Evolutionary conservation across 2,113 vertebrate species (phyloP).

Genomic region (Sylvietta virens): DNA sequence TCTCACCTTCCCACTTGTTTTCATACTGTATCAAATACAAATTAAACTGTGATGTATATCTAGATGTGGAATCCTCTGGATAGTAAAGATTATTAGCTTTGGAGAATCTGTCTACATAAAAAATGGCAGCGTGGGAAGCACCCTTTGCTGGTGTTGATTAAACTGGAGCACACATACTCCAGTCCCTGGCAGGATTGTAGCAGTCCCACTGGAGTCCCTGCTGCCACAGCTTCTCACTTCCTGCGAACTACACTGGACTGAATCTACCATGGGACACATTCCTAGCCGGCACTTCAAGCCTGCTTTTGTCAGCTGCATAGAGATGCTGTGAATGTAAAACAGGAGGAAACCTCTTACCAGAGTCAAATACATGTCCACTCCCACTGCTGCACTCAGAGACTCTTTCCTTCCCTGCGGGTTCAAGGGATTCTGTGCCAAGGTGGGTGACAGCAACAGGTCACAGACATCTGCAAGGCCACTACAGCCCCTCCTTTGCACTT

Average conservation of each 20-base stretch:
- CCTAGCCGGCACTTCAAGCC: neutral
- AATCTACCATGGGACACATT: neutral
- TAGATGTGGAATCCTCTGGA: slow-evolving; percentile 6
- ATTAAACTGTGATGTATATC: neutral
- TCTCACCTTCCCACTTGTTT: neutral
- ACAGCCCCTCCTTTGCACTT: neutral
- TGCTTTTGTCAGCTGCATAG: neutral
- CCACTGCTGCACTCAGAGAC: neutral
- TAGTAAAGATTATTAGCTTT: slow-evolving; percentile 39
- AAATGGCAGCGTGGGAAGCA: neutral
- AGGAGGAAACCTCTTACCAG: neutral
- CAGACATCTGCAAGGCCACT: neutral
- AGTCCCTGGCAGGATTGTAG: neutral
- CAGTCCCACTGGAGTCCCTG: neutral
- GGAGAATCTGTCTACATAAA: neutral
- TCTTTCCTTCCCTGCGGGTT: neutral
- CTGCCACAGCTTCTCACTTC: neutral
- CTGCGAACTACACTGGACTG: neutral
- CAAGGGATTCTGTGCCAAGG: neutral
- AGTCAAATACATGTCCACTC: rapidly evolving
- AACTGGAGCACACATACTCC: neutral
- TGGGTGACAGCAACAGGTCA: neutral
- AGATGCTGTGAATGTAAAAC: neutral
- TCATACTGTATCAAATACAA: neutral
- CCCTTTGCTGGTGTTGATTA: neutral